Evolutionary conservation across 2,113 vertebrate genomes (phyloP).

Genomic region (Mus spicilegus): DNA sequence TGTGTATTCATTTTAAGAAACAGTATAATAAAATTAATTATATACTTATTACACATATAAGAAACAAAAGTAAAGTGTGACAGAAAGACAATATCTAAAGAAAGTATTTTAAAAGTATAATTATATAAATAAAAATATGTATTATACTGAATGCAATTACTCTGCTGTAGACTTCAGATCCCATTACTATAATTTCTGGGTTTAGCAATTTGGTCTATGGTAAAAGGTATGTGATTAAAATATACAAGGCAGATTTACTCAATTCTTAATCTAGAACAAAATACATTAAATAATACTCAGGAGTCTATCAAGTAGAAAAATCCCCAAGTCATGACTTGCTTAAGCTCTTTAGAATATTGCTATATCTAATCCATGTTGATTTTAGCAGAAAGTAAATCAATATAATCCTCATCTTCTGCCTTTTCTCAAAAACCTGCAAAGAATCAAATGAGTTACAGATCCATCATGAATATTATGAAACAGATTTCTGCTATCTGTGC

Average conservation of each 20-base stretch:
- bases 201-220: not conserved
- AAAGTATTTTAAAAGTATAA: not conserved
- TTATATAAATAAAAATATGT: not conserved
- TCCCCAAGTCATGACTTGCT: slow-evolving; percentile 4
- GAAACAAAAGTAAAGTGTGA: not conserved
- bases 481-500: slow-evolving; percentile 22
- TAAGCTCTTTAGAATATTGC: slow-evolving; percentile 42
- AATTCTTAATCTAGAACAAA: slow-evolving; percentile 18
- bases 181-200: not conserved
- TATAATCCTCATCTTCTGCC: slow-evolving; percentile 26
- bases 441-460: slow-evolving; percentile 62
- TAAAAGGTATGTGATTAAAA: not conserved
- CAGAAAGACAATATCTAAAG: not conserved
- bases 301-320: slow-evolving; percentile 24
- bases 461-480: slow-evolving; percentile 32
- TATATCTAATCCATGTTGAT: slow-evolving; percentile 46
- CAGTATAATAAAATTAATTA: not conserved
- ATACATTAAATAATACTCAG: slow-evolving; percentile 7
- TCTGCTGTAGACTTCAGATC: not conserved
- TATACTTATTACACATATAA: accelerated
- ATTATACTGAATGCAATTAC: not conserved
- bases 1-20: not conserved
- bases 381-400: slow-evolving; percentile 53
- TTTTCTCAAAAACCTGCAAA: slow-evolving; percentile 32
- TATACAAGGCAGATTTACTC: not conserved